A percentile compares a stretch with the other conserved stretches of the same genome.
Evolutionary conservation across 1,140 invertebrate genomes (phyloP).

Genomic region (Meloidogyne chitwoodi): DNA sequence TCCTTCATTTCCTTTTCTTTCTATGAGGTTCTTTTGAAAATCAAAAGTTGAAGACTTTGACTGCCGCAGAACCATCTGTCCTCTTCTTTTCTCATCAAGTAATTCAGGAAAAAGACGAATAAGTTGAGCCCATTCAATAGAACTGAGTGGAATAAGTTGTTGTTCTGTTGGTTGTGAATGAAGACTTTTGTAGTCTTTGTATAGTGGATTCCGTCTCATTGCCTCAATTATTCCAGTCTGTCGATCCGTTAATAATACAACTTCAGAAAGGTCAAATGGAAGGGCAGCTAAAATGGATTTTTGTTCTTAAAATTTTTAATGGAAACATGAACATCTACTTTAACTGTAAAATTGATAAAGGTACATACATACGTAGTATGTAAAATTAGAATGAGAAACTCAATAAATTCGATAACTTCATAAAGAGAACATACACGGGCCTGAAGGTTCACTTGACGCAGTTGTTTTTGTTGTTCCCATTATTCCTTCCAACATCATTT

Average conservation of each 20-base stretch:
- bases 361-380: too few relatives aligned
- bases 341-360: too few relatives aligned
- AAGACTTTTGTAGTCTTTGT: not conserved
- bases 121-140: slow-evolving; percentile 1
- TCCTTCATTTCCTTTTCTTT: not conserved
- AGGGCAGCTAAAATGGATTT: not conserved
- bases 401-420: too few relatives aligned
- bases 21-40: not conserved
- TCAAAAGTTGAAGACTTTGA: not conserved
- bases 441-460: too few relatives aligned
- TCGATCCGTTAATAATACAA: not conserved
- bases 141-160: not conserved
- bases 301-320: too few relatives aligned
- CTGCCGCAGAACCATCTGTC: not conserved
- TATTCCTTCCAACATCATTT: not conserved
- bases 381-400: not conserved
- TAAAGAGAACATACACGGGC: too few relatives aligned
- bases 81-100: not conserved
- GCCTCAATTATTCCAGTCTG: not conserved
- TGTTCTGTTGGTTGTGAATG: not conserved
- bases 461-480: not conserved
- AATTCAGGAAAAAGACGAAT: not conserved
- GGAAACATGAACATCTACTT: too few relatives aligned
- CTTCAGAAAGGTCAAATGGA: slow-evolving; percentile 3
- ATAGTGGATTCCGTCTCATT: not conserved